Percentiles rank a stretch among this genome's conserved stretches.
These are phyloP conservation scores for Anarsia innoxiella DNA, from an alignment of 2,888 invertebrate genomes.

Conservation along the genomic window DNA sequence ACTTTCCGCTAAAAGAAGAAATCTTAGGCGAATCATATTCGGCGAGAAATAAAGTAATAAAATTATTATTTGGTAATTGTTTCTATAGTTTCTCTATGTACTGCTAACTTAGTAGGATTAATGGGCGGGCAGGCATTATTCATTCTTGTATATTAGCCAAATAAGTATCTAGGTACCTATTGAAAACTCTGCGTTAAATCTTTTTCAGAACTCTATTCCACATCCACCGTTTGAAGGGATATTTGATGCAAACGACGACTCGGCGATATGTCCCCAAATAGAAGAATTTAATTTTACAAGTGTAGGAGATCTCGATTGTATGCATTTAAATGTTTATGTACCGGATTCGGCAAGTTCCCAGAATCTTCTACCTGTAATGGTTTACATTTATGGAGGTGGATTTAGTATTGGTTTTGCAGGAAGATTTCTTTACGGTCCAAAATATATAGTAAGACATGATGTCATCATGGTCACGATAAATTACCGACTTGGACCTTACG, in stretches of 20 bases:
- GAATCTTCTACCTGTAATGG: conserved; percentile 19
- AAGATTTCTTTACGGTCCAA: conserved; percentile 20
- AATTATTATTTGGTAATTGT: too few species aligned
- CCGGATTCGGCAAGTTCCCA: conserved; percentile 15
- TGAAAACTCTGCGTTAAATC: background rate
- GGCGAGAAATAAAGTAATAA: too few species aligned
- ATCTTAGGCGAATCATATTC: too few species aligned
- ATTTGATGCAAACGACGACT: conserved; percentile 32
- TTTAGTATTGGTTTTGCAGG: conserved; percentile 16
- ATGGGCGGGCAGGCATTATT: background rate
- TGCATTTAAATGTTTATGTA: conserved; percentile 28
- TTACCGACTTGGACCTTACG: conserved; percentile 23
- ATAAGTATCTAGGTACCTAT: too few species aligned
- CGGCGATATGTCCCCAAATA: conserved; percentile 31
- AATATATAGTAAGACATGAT: conserved; percentile 22
- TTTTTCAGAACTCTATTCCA: conserved; percentile 5
- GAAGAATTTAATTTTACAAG: conserved; percentile 22
- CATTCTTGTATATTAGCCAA: background rate
- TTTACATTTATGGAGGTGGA: conserved; percentile 23
- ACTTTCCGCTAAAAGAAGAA: too few species aligned
- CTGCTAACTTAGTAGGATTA: background rate
- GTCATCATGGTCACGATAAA: conserved; percentile 25
- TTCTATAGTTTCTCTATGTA: background rate
- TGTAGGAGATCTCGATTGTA: conserved; percentile 27
- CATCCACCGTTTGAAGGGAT: conserved; percentile 20